Percentiles rank a stretch among this genome's conserved stretches.
Conservation (phyloP, 2,113 vertebrate genomes). For the Pelusios castaneus region DNA sequence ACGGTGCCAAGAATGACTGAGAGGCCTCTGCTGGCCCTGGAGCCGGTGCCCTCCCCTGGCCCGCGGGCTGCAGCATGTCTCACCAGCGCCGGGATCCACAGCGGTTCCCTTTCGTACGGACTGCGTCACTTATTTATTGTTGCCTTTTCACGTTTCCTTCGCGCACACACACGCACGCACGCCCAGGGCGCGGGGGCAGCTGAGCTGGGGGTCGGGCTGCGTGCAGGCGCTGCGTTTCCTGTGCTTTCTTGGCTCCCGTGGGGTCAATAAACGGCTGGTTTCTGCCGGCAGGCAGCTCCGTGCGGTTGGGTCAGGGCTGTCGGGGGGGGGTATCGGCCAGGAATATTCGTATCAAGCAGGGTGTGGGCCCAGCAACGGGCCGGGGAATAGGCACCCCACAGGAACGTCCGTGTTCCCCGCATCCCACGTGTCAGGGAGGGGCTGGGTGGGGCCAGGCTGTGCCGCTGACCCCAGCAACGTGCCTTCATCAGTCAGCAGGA, state of each 20-base stretch:
- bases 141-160: conserved; percentile 91
- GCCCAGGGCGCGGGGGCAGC: conserved; percentile 61
- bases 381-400: conserved; percentile 9
- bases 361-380: neutral
- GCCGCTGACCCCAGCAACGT: conserved; percentile 68
- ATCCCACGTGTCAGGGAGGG: neutral
- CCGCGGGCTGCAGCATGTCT: neutral
- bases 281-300: conserved; percentile 46
- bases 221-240: conserved; percentile 61
- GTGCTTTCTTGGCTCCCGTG: conserved; percentile 69
- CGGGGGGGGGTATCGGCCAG: conserved; percentile 62
- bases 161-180: conserved; percentile 66
- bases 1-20: conserved; percentile 94
- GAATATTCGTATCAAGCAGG: conserved; percentile 44
- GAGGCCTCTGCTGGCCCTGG: conserved; percentile 37
- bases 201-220: conserved; percentile 52
- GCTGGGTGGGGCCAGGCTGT: conserved; percentile 2
- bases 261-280: conserved; percentile 50
- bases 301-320: conserved; percentile 17
- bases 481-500: conserved; percentile 63
- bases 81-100: conserved; percentile 13
- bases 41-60: conserved; percentile 30
- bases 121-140: conserved; percentile 96
- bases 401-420: neutral
- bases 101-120: conserved; percentile 73